Evolutionary conservation across 2,888 invertebrate genomes (phyloP).

Genomic region (Morinoia aosen): DNA sequence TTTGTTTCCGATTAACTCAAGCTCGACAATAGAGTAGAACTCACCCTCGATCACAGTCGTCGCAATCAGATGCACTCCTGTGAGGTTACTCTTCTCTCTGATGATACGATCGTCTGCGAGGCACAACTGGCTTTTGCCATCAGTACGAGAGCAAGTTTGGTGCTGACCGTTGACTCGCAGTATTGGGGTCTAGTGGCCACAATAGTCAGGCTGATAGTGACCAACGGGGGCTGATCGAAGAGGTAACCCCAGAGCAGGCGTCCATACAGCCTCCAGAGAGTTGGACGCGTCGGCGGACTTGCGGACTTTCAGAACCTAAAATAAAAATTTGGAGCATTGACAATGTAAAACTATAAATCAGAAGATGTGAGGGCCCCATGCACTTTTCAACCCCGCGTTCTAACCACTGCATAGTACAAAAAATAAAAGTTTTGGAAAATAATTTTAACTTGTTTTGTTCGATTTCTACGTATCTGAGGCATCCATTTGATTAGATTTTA

Average conservation of each 20-base stretch:
- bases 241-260: neutral
- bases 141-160: neutral
- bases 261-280: neutral
- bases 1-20: neutral
- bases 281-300: neutral
- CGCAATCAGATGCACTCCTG: neutral
- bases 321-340: neutral
- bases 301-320: neutral
- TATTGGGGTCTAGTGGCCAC: neutral
- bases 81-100: neutral
- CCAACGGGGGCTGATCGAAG: neutral
- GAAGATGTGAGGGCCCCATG: neutral
- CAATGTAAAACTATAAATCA: neutral
- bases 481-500: no score
- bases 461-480: no score
- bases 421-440: neutral
- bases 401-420: neutral
- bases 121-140: neutral
- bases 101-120: neutral
- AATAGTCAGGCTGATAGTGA: neutral
- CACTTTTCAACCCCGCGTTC: neutral
- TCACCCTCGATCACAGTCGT: neutral
- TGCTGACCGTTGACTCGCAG: neutral
- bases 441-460: neutral
- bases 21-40: neutral